These are phyloP conservation scores for Epistrophella euchroma DNA, from an alignment of 2,888 invertebrate genomes.

Conservation along the genomic window DNA sequence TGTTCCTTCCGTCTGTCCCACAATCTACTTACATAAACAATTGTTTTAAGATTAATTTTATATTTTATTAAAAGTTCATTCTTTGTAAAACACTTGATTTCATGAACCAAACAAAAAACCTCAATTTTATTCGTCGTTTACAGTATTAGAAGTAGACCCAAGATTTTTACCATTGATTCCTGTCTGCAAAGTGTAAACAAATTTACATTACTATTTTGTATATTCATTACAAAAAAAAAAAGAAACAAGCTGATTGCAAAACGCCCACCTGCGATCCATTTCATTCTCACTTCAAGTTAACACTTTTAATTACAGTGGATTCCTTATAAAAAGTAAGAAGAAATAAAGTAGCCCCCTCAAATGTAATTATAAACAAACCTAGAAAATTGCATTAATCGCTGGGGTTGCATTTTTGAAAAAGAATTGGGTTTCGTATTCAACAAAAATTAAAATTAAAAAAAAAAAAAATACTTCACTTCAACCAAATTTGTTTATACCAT, in stretches of 20 bases:
- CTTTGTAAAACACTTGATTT: not conserved
- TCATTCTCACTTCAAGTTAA: conserved; percentile 9
- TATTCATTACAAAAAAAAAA: conserved; percentile 39
- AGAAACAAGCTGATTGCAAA: not conserved
- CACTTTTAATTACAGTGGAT: conserved; percentile 2
- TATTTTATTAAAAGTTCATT: not conserved
- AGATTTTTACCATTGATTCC: conserved; percentile 5
- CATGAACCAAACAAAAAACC: not conserved
- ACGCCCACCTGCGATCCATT: conserved; percentile 10
- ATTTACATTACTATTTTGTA: conserved; percentile 23
- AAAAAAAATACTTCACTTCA: conserved; percentile 12
- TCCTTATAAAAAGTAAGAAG: not conserved
- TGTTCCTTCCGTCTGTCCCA: not conserved
- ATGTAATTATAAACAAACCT: conserved; percentile 33
- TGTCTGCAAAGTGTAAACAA: conserved; percentile 13
- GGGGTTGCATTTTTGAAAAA: conserved; percentile 54
- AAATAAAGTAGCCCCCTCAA: conserved; percentile 1
- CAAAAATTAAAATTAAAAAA: conserved; percentile 8
- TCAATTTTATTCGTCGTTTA: not conserved
- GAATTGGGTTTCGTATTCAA: conserved; percentile 14
- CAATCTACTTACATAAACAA: not conserved
- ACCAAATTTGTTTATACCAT: conserved; percentile 33
- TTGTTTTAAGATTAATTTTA: not conserved
- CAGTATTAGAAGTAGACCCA: not conserved
- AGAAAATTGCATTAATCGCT: conserved; percentile 8